Evolutionary conservation across 37 sponge, comb jelly and placozoan species (phyloP).

Genomic region (Beroe ovata): DNA sequence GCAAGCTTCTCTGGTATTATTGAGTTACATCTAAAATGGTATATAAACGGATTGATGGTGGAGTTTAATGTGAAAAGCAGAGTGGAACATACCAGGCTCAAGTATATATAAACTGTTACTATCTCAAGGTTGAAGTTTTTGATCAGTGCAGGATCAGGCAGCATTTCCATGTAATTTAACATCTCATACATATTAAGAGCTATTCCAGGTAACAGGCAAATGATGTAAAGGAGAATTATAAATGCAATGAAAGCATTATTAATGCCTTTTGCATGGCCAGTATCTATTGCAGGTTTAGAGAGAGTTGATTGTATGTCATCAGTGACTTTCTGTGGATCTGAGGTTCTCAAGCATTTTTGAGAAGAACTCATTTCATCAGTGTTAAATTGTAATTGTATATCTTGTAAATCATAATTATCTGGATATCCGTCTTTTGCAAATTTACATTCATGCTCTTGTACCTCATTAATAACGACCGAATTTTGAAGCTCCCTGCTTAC

Average conservation of each 20-base stretch:
- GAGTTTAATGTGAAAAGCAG: conserved; percentile 22
- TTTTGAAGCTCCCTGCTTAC: neutral
- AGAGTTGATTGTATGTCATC: neutral
- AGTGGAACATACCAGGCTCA: neutral
- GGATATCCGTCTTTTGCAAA: neutral
- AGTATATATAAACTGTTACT: neutral
- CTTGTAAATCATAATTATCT: neutral
- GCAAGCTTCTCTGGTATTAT: neutral
- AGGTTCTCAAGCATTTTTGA: neutral
- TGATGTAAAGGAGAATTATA: neutral
- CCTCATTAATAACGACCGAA: neutral
- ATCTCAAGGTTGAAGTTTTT: neutral
- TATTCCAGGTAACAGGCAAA: neutral
- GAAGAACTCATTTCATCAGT: neutral
- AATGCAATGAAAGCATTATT: neutral
- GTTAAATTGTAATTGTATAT: too few relatives aligned
- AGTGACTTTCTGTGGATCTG: neutral
- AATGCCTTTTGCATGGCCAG: neutral
- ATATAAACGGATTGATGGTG: conserved; percentile 16
- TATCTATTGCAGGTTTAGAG: neutral
- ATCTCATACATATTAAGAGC: neutral
- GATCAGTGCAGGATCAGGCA: neutral
- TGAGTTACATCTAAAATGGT: conserved; percentile 10
- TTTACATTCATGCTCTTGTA: neutral
- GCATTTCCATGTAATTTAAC: neutral